Conservation (phyloP, 2,888 invertebrate species). For the Lymantria monacha region DNA sequence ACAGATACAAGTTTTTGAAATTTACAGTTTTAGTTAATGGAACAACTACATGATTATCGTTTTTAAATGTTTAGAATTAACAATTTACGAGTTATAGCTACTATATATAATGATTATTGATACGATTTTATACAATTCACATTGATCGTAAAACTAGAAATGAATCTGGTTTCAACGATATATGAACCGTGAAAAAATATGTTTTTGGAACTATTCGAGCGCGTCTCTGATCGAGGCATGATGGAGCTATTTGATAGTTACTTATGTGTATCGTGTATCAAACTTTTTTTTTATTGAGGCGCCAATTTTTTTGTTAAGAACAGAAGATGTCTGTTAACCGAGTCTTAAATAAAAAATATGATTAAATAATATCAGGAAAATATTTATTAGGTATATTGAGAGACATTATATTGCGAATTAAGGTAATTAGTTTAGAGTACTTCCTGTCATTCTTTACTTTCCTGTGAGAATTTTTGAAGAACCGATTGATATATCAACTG, state of each 20-base stretch:
- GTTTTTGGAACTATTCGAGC: constrained; percentile 61
- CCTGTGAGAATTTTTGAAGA: no score
- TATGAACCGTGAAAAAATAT: constrained; percentile 58
- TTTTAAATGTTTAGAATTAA: constrained; percentile 22
- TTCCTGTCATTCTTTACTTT: neutral
- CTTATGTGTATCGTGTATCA: constrained; percentile 51
- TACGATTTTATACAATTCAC: constrained; percentile 32
- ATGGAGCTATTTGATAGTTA: constrained; percentile 46
- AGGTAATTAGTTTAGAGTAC: neutral
- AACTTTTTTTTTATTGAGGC: constrained; percentile 54
- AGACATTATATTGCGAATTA: no score
- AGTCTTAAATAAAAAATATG: constrained; percentile 31
- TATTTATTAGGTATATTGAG: constrained; percentile 1
- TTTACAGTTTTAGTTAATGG: constrained; percentile 26
- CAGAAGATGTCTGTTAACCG: constrained; percentile 23
- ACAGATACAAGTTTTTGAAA: constrained; percentile 21
- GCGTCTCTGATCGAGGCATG: constrained; percentile 31
- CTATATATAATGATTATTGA: constrained; percentile 27
- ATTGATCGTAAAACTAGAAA: constrained; percentile 37
- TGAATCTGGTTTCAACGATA: constrained; percentile 48
- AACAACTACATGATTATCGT: constrained; percentile 18
- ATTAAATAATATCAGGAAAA: constrained; percentile 20
- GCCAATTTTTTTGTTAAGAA: constrained; percentile 56
- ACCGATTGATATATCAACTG: no score
- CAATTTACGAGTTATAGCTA: constrained; percentile 39